These are phyloP conservation scores for Thinocorus orbignyianus DNA, from an alignment of 2,113 vertebrate species.

Conservation along the genomic window DNA sequence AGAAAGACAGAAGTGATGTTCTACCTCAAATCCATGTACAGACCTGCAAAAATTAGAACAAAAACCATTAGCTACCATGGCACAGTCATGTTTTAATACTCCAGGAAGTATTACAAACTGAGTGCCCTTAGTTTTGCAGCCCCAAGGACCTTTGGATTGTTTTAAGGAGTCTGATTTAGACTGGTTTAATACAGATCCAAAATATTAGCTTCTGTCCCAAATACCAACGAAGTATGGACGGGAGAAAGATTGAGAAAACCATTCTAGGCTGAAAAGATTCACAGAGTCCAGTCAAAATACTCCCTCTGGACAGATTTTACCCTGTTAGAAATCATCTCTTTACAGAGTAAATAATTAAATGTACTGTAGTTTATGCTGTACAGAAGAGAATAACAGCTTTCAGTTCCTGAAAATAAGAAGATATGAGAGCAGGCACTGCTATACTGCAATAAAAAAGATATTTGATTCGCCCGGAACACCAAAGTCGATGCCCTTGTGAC, in stretches of 20 bases:
- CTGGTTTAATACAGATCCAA: not conserved
- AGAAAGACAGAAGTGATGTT: not conserved
- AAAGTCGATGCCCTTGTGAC: not conserved
- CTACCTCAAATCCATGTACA: not conserved
- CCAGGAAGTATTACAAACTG: too few species aligned
- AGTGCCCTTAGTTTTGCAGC: not conserved
- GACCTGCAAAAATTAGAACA: not conserved
- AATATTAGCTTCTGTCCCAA: not conserved
- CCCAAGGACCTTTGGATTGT: not conserved
- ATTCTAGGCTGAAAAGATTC: not conserved
- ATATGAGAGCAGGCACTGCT: not conserved
- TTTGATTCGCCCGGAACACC: not conserved
- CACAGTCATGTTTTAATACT: not conserved
- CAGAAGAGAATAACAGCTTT: not conserved
- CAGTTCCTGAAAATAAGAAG: not conserved
- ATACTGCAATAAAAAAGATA: not conserved
- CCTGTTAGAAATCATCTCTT: not conserved
- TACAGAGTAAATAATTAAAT: not conserved
- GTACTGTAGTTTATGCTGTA: not conserved
- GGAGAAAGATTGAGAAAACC: not conserved
- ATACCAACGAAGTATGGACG: not conserved
- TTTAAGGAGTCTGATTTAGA: not conserved
- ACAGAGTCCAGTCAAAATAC: not conserved
- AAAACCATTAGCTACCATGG: not conserved
- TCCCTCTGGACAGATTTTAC: not conserved